Percentiles rank a stretch among this genome's conserved stretches.
Evolutionary conservation across 1,140 invertebrate species (phyloP).

Genomic region (Diorhabda elongata): DNA sequence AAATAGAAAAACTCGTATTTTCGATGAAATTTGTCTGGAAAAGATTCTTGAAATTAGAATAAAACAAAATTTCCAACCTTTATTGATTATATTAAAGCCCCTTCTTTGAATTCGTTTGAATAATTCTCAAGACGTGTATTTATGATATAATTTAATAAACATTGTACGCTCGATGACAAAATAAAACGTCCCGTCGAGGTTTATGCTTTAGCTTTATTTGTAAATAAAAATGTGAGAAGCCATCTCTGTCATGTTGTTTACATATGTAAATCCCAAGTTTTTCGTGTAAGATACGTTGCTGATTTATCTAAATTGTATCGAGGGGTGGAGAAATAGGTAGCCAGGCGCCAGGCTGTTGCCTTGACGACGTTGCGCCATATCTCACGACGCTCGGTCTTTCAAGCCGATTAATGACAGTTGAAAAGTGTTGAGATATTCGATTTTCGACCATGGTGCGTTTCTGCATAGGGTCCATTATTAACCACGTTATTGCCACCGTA

Average conservation of each 20-base stretch:
- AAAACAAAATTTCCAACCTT: too few relatives aligned
- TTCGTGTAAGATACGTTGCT: slow-evolving; percentile 36
- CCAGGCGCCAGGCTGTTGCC: slow-evolving; percentile 37
- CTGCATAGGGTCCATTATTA: background rate
- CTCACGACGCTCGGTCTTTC: slow-evolving; percentile 1
- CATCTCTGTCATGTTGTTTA: slow-evolving; percentile 33
- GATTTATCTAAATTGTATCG: slow-evolving; percentile 35
- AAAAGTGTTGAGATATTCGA: background rate
- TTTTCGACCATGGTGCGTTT: background rate
- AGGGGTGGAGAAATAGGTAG: slow-evolving; percentile 30
- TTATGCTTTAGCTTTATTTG: slow-evolving; percentile 12
- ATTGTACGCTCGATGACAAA: too few relatives aligned
- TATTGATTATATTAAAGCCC: too few relatives aligned
- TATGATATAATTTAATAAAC: too few relatives aligned
- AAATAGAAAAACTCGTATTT: too few relatives aligned
- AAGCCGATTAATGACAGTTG: background rate
- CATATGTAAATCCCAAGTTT: slow-evolving; percentile 39
- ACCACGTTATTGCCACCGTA: slow-evolving; percentile 1
- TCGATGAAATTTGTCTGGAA: too few relatives aligned
- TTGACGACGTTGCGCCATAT: slow-evolving; percentile 32
- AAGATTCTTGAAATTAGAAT: too few relatives aligned
- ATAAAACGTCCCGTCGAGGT: too few relatives aligned
- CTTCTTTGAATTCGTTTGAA: too few relatives aligned
- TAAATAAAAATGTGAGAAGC: slow-evolving; percentile 27
- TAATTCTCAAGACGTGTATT: too few relatives aligned